These are phyloP conservation scores for Dexiosoma caninum DNA, from an alignment of 2,888 invertebrate genomes.

Conservation along the genomic window DNA sequence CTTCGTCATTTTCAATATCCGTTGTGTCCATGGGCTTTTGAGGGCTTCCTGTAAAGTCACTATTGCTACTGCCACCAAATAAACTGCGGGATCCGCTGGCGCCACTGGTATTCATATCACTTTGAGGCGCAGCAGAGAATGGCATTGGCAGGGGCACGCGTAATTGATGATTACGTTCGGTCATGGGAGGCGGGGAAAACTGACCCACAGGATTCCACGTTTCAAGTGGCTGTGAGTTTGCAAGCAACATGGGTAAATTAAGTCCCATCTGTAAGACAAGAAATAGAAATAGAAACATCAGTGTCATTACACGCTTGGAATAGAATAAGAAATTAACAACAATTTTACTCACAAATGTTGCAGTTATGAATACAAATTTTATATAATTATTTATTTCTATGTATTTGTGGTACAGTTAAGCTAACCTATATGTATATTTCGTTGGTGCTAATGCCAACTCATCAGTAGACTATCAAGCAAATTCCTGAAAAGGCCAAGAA, in stretches of 20 bases:
- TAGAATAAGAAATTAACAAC: no score
- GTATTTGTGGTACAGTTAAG: no score
- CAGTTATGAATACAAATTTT: no score
- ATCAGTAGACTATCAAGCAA: no score
- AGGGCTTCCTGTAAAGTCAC: conserved; percentile 72
- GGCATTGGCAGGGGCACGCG: conserved; percentile 72
- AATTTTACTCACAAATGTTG: no score
- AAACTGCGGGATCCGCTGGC: conserved; percentile 58
- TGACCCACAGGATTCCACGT: conserved; percentile 73
- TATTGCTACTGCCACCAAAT: conserved; percentile 73
- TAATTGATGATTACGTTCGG: conserved; percentile 66
- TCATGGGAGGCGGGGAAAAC: conserved; percentile 73
- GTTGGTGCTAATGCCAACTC: no score
- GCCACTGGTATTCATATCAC: conserved; percentile 57
- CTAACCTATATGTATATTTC: no score
- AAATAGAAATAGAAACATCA: not conserved
- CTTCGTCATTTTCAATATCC: conserved; percentile 69
- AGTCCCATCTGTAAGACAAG: conserved; percentile 73
- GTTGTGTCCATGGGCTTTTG: conserved; percentile 74
- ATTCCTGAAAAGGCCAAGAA: no score
- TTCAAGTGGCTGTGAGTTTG: conserved; percentile 72
- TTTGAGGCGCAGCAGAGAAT: conserved; percentile 63
- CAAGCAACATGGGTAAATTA: conserved; percentile 74
- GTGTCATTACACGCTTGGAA: no score
- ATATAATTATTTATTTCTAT: no score